Base-by-base conservation (phyloP, 2,888 invertebrate species). In the Ichneumoninae sp. region DNA sequence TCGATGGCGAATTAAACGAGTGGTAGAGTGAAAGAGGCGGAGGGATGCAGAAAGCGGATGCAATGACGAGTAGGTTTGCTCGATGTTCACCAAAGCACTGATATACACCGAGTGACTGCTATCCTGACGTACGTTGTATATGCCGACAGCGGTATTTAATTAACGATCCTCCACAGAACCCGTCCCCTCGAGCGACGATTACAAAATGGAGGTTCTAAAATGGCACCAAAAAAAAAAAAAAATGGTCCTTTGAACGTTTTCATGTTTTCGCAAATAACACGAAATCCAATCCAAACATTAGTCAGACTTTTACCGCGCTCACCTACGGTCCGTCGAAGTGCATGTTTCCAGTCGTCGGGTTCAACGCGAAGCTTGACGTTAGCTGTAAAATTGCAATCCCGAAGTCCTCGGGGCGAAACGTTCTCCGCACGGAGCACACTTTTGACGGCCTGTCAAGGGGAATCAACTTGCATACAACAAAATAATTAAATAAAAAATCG, bases 401-500 rank as follows among this genome's bases (percentile, higher is more conserved):
- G 44, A 69, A 50, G 47, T 47, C 82, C 73, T 57, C 50, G 26
- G 76, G 68, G 54, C 71, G 36, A 66, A 71, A 75, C 66, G 81
- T 76, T 22, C 47, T 66, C 54, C 75, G 22, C 63, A 69, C 30
- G 47, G 44, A 13, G 40, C 19, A 47, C n/a, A 16, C 47, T n/a
- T 16, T 30, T n/a, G 13, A 22, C 13, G 36, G 10, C 19, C 44
- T 52, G 30, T 63, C 40, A 54, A 30, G 22, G 60, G 19, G 16
- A 66, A 76, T 36, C 40, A 70, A 63, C 44, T 19, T 73, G 30
- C 54, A 66, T 44, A 3, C 0, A 44, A 52, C 19, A 19, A 52
- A 19, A 52, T 16, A 19, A 26, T 26, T 26, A 26, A 50, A 50
- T 30, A 5, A 52, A 52, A 52, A 52, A 52, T n/a, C n/a, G n/a